Evolutionary conservation across 2,113 vertebrate genomes (phyloP).

Genomic region (Oryctolagus cuniculus): mOryCun1.1 NC_091436.1:168517001-168517500

Average conservation of each 20-base stretch:
- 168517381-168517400: no score
- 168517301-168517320: neutral
- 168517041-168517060: neutral
- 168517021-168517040: neutral
- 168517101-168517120: rapidly evolving
- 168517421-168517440: rapidly evolving
- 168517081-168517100: neutral
- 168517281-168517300: neutral
- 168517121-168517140: rapidly evolving
- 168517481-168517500: no score
- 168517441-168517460: neutral
- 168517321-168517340: neutral
- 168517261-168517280: neutral
- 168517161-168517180: rapidly evolving
- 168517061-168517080: neutral
- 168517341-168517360: neutral
- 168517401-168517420: no score
- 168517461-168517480: no score
- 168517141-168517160: neutral
- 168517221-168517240: neutral
- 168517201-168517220: neutral
- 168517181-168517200: neutral
- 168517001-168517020: neutral
- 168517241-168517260: neutral
- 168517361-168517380: neutral